These are phyloP conservation scores for Bos javanicus DNA, from an alignment of 2,113 vertebrate species.

Conservation along the genomic window DNA sequence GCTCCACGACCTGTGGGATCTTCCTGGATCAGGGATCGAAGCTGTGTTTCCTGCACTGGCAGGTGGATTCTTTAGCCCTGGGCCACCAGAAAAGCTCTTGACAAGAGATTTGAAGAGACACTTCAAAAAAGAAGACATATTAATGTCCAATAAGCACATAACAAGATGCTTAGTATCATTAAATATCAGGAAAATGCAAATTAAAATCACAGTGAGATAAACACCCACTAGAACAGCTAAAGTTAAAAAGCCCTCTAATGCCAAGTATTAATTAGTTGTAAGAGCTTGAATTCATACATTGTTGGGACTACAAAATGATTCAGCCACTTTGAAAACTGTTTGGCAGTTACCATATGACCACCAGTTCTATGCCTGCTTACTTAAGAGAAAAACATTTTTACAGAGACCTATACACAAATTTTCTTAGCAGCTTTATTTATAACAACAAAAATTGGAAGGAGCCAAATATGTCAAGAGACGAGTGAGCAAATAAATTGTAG, in stretches of 20 bases:
- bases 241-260: neutral
- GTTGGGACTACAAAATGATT: neutral
- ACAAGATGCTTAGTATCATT: neutral
- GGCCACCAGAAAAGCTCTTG: neutral
- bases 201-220: neutral
- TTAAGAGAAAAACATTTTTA: neutral
- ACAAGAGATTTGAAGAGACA: neutral
- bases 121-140: neutral
- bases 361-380: neutral
- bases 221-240: neutral
- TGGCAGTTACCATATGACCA: neutral
- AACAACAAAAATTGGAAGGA: neutral
- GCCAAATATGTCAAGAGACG: neutral
- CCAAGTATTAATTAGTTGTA: neutral
- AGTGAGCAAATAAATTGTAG: neutral
- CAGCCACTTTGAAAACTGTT: neutral
- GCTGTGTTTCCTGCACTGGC: neutral
- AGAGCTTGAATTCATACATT: neutral
- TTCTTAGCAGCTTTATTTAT: neutral
- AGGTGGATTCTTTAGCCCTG: neutral
- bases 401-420: neutral
- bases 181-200: neutral
- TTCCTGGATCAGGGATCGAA: neutral
- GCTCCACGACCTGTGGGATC: neutral
- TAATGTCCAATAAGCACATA: neutral